phyloP scores from a whole-genome alignment of 1,140 invertebrate species.

The Meteorus sp. region DNA sequence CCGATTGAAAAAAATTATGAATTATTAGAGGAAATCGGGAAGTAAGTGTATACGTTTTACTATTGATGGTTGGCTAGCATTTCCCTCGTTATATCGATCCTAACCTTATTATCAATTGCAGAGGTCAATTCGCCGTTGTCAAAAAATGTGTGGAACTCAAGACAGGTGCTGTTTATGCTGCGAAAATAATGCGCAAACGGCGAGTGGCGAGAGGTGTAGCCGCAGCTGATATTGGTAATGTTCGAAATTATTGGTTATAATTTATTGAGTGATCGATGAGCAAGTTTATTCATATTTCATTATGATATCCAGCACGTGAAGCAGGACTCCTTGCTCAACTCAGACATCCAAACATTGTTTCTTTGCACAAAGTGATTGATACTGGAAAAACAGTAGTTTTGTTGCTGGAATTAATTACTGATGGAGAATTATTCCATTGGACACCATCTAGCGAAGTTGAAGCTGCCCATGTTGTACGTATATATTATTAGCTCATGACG shows the following conservation, averaged over 20 bases:
- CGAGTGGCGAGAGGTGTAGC: constrained; percentile 62
- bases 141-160: constrained; percentile 64
- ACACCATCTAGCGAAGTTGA: constrained; percentile 68
- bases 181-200: constrained; percentile 72
- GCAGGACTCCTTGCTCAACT: constrained; percentile 66
- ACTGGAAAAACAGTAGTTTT: constrained; percentile 66
- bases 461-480: constrained; percentile 62
- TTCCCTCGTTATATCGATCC: no score
- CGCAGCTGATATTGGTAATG: constrained; percentile 59
- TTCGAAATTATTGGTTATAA: background rate
- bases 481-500: no score
- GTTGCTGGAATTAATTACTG: constrained; percentile 66
- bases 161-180: constrained; percentile 66
- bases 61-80: constrained; percentile 3
- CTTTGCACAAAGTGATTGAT: constrained; percentile 68
- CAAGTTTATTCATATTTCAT: constrained; percentile 11
- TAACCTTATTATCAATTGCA: constrained; percentile 48
- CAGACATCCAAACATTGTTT: constrained; percentile 65
- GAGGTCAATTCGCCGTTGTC: constrained; percentile 76
- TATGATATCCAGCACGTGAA: constrained; percentile 62
- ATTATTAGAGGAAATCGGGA: constrained; percentile 65
- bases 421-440: constrained; percentile 66
- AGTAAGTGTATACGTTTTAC: constrained; percentile 53
- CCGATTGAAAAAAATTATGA: constrained; percentile 65
- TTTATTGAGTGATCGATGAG: no score